phyloP scores from a whole-genome alignment of 2,797 vertebrate genomes.

The Hyperoplus immaculatus region DNA sequence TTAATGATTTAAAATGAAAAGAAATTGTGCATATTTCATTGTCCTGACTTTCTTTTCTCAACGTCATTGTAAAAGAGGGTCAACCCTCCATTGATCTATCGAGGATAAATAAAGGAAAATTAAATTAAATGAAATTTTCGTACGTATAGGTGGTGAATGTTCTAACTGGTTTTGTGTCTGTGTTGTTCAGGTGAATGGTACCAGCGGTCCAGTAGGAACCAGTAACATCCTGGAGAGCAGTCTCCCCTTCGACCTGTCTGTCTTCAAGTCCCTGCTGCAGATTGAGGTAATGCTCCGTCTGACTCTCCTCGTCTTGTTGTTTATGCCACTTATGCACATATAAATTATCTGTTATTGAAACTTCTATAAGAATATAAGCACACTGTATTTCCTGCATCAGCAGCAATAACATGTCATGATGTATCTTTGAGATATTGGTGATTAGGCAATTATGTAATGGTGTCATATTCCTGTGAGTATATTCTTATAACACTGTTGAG shows the following conservation, averaged over 20 bases:
- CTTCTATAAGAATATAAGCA: no score
- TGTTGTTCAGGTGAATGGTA: slow-evolving; percentile 89
- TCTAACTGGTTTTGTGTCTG: slow-evolving; percentile 35
- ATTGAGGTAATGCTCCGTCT: slow-evolving; percentile 89
- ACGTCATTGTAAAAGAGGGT: no score
- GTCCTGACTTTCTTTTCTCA: no score
- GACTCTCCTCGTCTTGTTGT: no score
- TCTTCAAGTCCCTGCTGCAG: slow-evolving; percentile 96
- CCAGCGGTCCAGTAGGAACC: slow-evolving; percentile 90
- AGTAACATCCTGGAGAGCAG: slow-evolving; percentile 95
- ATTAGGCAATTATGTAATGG: background rate
- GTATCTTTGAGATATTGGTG: background rate
- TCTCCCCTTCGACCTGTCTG: slow-evolving; percentile 93
- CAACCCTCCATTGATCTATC: no score
- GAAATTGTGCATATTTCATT: no score
- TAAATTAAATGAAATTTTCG: no score
- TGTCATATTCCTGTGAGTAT: background rate
- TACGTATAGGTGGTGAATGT: background rate
- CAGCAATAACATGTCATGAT: background rate
- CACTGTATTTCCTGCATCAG: background rate
- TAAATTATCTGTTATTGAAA: no score
- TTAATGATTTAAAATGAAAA: no score
- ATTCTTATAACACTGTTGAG: background rate
- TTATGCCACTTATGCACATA: no score
- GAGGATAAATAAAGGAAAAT: no score